Percentiles rank a stretch among this genome's conserved stretches.
These are phyloP conservation scores for Varecia variegata DNA, from an alignment of 2,797 vertebrate genomes.

Conservation along the genomic window DNA sequence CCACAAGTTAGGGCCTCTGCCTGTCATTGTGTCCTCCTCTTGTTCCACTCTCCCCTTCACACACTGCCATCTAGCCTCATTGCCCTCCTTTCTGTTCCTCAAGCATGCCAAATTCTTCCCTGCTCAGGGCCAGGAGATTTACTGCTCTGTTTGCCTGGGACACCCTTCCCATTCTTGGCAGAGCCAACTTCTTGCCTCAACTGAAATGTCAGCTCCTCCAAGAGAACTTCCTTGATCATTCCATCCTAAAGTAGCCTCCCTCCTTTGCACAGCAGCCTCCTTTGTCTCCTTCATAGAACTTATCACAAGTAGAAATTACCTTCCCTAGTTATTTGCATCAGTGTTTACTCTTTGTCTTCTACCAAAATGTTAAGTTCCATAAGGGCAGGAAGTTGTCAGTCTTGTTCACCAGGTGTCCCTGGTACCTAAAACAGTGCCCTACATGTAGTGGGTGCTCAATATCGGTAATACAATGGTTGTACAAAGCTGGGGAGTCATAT, in stretches of 20 bases:
- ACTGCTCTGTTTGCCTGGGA: not conserved
- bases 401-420: not conserved
- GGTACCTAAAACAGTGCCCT: not conserved
- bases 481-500: conserved; percentile 1
- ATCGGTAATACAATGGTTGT: not conserved
- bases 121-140: not conserved
- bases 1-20: not conserved
- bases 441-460: not conserved
- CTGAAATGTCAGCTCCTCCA: conserved; percentile 6
- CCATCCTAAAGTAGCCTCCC: not conserved
- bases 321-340: not conserved
- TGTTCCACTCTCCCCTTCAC: not conserved
- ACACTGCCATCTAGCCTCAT: not conserved
- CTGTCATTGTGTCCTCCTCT: not conserved
- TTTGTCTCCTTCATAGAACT: conserved; percentile 14
- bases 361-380: not conserved
- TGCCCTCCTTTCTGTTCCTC: not conserved
- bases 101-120: not conserved
- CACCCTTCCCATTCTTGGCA: not conserved
- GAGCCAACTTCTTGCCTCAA: not conserved
- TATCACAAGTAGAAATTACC: not conserved
- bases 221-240: not conserved
- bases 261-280: not conserved
- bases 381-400: not conserved
- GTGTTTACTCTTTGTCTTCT: not conserved